Conservation (phyloP, 2,113 vertebrate genomes). For the Panthera leo region DNA sequence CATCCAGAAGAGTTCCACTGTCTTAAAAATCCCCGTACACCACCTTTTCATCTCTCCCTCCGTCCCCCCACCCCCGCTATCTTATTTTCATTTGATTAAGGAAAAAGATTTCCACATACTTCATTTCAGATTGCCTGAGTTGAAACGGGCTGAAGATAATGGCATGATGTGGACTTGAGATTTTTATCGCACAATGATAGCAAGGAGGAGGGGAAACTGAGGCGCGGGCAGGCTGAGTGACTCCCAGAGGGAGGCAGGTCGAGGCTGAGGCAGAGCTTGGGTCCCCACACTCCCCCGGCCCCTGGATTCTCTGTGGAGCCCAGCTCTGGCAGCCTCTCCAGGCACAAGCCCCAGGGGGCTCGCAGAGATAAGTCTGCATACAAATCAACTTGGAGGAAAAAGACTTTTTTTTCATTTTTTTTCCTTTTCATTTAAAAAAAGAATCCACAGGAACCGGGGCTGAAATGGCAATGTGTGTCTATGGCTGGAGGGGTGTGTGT, state of each 20-base stretch:
- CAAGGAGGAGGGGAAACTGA: neutral
- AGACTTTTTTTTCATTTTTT: neutral
- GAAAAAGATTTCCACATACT: neutral
- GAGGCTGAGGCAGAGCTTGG: neutral
- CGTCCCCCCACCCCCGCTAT: neutral
- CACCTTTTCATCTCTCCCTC: neutral
- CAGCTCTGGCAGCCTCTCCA: neutral
- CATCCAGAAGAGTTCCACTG: neutral
- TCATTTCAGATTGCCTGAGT: neutral
- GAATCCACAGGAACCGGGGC: neutral
- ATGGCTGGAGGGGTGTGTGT: neutral
- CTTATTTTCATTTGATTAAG: neutral
- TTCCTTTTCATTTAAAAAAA: conserved; percentile 22
- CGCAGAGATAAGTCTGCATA: neutral
- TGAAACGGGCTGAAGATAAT: neutral
- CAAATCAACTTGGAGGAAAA: conserved; percentile 32
- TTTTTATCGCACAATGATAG: neutral
- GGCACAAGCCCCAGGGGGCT: neutral
- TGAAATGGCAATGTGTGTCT: neutral
- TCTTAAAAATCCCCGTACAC: neutral
- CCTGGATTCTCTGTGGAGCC: neutral
- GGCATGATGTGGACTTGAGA: neutral
- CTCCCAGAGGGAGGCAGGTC: neutral
- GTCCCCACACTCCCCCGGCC: neutral
- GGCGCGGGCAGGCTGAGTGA: neutral